phyloP scores from a whole-genome alignment of 1,140 invertebrate genomes.

The Carcinoscorpius rotundicauda region DNA sequence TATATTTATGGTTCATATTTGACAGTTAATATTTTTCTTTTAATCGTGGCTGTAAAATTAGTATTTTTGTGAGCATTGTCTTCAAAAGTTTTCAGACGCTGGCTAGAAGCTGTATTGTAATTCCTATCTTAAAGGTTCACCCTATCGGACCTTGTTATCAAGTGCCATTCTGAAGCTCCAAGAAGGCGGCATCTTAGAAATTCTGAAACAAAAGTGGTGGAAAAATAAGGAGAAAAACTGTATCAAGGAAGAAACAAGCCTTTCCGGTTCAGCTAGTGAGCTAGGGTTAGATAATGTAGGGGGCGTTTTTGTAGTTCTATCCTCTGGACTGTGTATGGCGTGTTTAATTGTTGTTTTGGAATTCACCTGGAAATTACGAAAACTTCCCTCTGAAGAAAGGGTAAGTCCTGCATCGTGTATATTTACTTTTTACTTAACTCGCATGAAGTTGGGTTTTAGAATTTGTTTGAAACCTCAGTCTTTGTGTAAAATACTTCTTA shows the following conservation, averaged over 20 bases:
- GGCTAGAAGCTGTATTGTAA: too few species aligned
- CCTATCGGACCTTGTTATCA: slow-evolving; percentile 25
- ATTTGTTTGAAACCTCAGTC: too few species aligned
- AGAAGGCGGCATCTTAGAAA: slow-evolving; percentile 35
- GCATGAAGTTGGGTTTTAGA: too few species aligned
- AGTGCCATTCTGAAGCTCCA: slow-evolving; percentile 36
- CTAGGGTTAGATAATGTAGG: slow-evolving; percentile 33
- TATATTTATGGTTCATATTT: too few species aligned
- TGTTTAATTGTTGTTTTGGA: slow-evolving; percentile 21
- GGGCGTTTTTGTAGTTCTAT: slow-evolving; percentile 41
- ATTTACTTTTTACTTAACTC: too few species aligned
- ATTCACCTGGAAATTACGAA: slow-evolving; percentile 23
- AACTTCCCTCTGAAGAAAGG: slow-evolving; percentile 12
- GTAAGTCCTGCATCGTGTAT: slow-evolving; percentile 1
- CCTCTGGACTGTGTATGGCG: slow-evolving; percentile 34
- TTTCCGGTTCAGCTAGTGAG: slow-evolving; percentile 20
- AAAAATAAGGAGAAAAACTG: slow-evolving; percentile 28
- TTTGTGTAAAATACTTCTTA: too few species aligned
- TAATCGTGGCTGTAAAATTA: too few species aligned
- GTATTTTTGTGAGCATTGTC: too few species aligned
- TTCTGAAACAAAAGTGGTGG: slow-evolving; percentile 35
- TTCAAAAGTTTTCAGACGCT: too few species aligned
- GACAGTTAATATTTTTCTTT: too few species aligned
- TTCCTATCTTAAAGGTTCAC: too few species aligned
- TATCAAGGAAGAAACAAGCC: slow-evolving; percentile 13